Evolutionary conservation across 2,797 vertebrate species (phyloP), one percentile per base, ranked within the genome.

Genomic region (Intellagama lesueurii): DNA sequence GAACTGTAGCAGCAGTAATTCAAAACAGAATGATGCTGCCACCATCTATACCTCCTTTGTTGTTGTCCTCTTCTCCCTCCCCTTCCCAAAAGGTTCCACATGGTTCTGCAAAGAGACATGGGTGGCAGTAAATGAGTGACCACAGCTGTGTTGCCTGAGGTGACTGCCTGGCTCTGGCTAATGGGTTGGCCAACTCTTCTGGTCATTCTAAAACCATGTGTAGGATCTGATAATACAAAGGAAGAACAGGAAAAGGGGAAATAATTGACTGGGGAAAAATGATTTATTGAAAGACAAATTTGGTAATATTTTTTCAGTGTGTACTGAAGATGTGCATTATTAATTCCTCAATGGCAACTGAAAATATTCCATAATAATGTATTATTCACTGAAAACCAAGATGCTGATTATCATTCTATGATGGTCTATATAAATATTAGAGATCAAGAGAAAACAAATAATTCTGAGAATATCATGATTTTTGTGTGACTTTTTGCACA

Each of bases 401-500:
- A 73, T 56, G 30, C 22, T 70, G 44, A 32, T 35, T 52, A 32
- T n/a, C 49, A 24, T 75, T 75, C 49, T 75, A 30, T 60, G 56
- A 85, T 28, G 9, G 32, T 85, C n/a, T 24, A 75, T 56, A 40
- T 32, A 82, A 81, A 87, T 81, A 81, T 73, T 40, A 70, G 32
- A 60, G 66, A 87, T 73, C 26, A 64, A 56, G 12, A 66, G 52
- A 82, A 76, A 26, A 69, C 56, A 83, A 76, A 64, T 40, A 75
- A 64, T 44, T 85, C 8, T 9, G 52, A 49, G 73, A 73, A 52
- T n/a, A 52, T 32, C n/a, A 72, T 40, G 3, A 76, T 56, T 28
- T 87, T 90, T 90, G 6, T 47, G 52, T 81, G 86, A 60, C n/a
- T 35, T 89, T 16, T 22, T 79, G 84, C 40, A 35, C 44, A 86